phyloP scores from a whole-genome alignment of 2,113 vertebrate species.

The Emydocephalus ijimae region DNA sequence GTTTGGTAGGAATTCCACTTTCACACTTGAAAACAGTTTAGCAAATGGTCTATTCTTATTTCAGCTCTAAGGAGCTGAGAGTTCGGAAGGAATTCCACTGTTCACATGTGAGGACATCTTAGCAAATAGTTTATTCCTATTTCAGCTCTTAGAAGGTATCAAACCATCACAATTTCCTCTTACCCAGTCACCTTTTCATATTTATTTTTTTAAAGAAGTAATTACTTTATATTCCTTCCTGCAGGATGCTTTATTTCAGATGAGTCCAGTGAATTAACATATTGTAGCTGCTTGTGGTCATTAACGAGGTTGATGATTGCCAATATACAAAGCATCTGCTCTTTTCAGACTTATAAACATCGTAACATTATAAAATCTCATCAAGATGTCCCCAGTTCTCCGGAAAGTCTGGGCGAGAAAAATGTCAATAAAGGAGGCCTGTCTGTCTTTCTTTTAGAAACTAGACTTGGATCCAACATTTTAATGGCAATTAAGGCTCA shows the following conservation, averaged over 20 bases:
- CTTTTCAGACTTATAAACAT: slow-evolving; percentile 50
- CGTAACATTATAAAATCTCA: not conserved
- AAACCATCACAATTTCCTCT: slow-evolving; percentile 53
- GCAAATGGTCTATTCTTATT: slow-evolving; percentile 39
- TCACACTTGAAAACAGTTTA: slow-evolving; percentile 37
- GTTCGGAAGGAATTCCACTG: slow-evolving; percentile 22
- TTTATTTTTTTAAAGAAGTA: slow-evolving; percentile 13
- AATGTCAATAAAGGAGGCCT: no score
- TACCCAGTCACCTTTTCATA: slow-evolving; percentile 60
- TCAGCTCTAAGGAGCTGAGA: slow-evolving; percentile 34
- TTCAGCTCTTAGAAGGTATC: slow-evolving; percentile 48
- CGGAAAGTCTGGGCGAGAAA: no score
- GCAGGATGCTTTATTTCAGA: slow-evolving; percentile 57
- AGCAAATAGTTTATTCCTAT: slow-evolving; percentile 39
- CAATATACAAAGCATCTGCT: slow-evolving; percentile 58
- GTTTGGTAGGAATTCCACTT: slow-evolving; percentile 45
- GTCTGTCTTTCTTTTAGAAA: no score
- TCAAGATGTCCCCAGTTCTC: no score
- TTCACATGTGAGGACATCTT: slow-evolving; percentile 37
- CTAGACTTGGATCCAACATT: no score
- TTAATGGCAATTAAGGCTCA: no score
- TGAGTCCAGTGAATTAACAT: slow-evolving; percentile 61
- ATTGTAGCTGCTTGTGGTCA: slow-evolving; percentile 54
- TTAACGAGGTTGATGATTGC: slow-evolving; percentile 21
- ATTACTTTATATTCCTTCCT: slow-evolving; percentile 17